Base-by-base conservation (phyloP, 2,888 invertebrate genomes). In the Phyllotreta cruciferae region DNA sequence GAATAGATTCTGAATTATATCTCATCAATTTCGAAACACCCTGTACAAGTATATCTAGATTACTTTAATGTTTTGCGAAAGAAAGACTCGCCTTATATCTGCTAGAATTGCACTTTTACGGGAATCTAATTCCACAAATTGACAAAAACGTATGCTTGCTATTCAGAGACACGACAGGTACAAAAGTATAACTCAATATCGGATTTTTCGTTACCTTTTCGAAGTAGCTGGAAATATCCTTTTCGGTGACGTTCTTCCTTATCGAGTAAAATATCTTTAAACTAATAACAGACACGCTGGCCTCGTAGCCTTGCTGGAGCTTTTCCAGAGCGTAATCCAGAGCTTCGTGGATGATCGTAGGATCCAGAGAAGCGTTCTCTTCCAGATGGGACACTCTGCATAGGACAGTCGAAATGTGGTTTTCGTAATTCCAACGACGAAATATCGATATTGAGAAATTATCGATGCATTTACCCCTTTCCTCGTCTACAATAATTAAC, bases 391-490 rank as follows among this genome's bases (percentile, higher is more conserved):
- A 82, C 38, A 93, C 87, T 76, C 92, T 90, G 78, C 93, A 93
- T 10, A 94, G 92, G 73, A 93, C 89, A 1, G 93, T 92, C 1
- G 93, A 90, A 63, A 93, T 90, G 66, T 92, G 92, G 78, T 92
- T 93, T 78, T 94, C 94, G 76, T 93, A 93, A 81, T 93, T 94
- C 92, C 93, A 94, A 64, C 94, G 86, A 70, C 93, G 86, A 55
- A 91, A 89, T 71, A 94, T 90, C 8, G 92, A 92, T 63, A 94
- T 91, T 74, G 92, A 91, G 76, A 90, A 92, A 72, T 90, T 89
- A 60, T 90, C 89, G 6, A 94, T 85, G 70, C 91, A 92, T 78
- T 91, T 92, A n/a, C 94, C 94, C 50, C 93, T 93, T 79, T 94
- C 94, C 82, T 94, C 93, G 79, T 94, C 94, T 94, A 83, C 83